Conservation (phyloP, 2,797 vertebrate species). For the Syngnathus acus region DNA sequence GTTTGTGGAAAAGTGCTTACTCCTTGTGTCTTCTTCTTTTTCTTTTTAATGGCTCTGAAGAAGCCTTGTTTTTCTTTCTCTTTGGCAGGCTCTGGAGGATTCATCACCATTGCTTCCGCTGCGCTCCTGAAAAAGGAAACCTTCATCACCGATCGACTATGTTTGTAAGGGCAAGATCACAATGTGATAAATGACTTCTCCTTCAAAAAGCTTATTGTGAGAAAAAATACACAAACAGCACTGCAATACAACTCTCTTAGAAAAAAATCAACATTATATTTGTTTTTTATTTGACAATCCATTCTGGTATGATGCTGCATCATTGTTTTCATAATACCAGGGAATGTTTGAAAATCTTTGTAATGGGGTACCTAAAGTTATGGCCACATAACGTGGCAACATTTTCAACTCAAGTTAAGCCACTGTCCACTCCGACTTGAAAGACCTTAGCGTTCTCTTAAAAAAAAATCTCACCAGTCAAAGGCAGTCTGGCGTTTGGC, state of each 20-base stretch:
- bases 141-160: background rate
- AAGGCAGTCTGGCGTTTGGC: slow-evolving; percentile 91
- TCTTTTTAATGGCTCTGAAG: slow-evolving; percentile 99
- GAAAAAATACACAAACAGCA: background rate
- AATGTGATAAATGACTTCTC: background rate
- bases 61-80: slow-evolving; percentile 98
- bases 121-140: slow-evolving; percentile 71
- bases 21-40: slow-evolving; percentile 97
- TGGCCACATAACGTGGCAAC: background rate
- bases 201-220: background rate
- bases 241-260: background rate
- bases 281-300: background rate
- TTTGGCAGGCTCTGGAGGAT: slow-evolving; percentile 89
- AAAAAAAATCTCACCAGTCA: slow-evolving; percentile 80
- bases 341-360: too few relatives aligned
- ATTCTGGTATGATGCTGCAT: background rate
- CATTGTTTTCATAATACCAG: background rate
- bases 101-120: slow-evolving; percentile 85
- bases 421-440: background rate
- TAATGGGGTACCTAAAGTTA: too few relatives aligned
- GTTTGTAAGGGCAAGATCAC: background rate
- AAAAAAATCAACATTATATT: background rate
- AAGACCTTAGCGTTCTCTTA: background rate
- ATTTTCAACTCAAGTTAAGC: background rate
- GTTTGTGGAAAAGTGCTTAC: slow-evolving; percentile 66